These are phyloP conservation scores for Drosophila cyrtoloma DNA, from an alignment of 2,888 invertebrate genomes.

Conservation along the genomic window DNA sequence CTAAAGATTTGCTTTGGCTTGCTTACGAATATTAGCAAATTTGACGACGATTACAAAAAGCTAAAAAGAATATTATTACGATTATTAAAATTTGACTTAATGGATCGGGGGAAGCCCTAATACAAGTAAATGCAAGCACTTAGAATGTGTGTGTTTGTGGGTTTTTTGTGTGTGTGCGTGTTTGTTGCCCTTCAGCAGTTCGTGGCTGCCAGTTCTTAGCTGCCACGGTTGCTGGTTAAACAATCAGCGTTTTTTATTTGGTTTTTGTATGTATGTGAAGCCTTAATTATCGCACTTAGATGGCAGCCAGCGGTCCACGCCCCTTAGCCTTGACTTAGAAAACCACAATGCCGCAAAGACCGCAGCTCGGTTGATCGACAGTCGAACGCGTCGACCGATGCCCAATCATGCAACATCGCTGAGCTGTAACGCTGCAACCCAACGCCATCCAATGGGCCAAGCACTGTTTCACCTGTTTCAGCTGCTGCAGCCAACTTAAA, in stretches of 20 bases:
- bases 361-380: slow-evolving; percentile 33
- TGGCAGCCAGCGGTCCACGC: slow-evolving; percentile 38
- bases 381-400: slow-evolving; percentile 49
- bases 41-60: not conserved
- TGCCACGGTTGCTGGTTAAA: slow-evolving; percentile 17
- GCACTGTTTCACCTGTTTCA: not conserved
- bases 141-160: not conserved
- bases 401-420: slow-evolving; percentile 36
- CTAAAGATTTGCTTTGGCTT: not conserved
- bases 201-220: slow-evolving; percentile 11
- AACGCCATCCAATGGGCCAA: not conserved
- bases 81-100: not conserved
- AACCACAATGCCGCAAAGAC: slow-evolving; percentile 63
- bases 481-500: slow-evolving; percentile 24
- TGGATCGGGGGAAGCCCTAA: slow-evolving; percentile 4
- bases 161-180: not conserved
- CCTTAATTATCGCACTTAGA: slow-evolving; percentile 50
- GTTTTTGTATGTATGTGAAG: slow-evolving; percentile 9
- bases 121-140: not conserved
- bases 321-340: slow-evolving; percentile 68
- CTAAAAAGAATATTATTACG: not conserved
- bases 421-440: slow-evolving; percentile 48
- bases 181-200: slow-evolving; percentile 29
- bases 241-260: slow-evolving; percentile 29
- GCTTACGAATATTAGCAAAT: not conserved